Conservation (phyloP, 2,113 vertebrate genomes). For the Panurus biarmicus region DNA sequence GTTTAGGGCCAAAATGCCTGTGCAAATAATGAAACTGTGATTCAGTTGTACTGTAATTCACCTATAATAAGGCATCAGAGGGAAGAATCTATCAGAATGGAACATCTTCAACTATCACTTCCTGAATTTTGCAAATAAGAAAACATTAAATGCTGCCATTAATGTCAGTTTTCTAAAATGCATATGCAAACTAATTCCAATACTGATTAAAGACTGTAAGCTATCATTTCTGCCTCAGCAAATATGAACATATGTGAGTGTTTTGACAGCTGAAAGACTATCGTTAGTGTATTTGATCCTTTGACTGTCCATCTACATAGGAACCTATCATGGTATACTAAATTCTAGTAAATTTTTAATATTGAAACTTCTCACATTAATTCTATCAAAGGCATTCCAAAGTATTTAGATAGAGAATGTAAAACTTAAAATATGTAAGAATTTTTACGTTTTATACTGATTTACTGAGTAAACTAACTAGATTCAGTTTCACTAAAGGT, state of each 20-base stretch:
- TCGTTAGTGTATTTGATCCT: conserved; percentile 3
- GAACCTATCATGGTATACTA: neutral
- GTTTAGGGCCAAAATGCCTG: conserved; percentile 61
- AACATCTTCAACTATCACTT: conserved; percentile 13
- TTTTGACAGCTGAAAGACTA: conserved; percentile 59
- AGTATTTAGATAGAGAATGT: neutral
- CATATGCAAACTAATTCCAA: conserved; percentile 33
- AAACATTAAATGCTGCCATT: conserved; percentile 27
- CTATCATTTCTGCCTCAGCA: conserved; percentile 58
- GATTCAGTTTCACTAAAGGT: neutral
- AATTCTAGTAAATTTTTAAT: neutral
- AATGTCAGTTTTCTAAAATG: conserved; percentile 37
- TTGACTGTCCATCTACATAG: conserved; percentile 18
- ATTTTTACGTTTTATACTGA: neutral
- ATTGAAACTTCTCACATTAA: neutral
- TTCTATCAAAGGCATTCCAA: neutral
- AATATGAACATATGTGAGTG: conserved; percentile 41
- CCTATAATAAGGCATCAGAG: conserved; percentile 35
- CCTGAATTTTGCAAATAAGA: conserved; percentile 33
- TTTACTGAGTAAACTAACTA: neutral
- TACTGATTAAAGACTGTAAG: conserved; percentile 31
- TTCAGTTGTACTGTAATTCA: conserved; percentile 49
- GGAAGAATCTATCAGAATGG: neutral
- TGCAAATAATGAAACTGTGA: conserved; percentile 49
- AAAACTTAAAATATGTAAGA: neutral